Evolutionary conservation across 1,140 invertebrate genomes (phyloP).

Genomic region (Planococcus citri): DNA sequence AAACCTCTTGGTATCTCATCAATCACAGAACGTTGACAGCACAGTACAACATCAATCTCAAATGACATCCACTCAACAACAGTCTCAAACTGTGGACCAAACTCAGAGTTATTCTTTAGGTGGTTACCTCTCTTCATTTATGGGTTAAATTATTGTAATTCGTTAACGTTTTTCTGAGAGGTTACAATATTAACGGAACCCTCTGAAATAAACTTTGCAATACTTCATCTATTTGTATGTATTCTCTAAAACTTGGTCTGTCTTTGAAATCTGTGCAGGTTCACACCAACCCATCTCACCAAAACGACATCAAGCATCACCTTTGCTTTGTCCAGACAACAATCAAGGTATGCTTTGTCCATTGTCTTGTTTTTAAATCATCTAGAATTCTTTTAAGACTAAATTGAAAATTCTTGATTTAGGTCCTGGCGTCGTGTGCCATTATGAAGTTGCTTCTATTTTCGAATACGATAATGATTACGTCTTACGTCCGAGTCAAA

Average conservation of each 20-base stretch:
- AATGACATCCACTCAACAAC: neutral
- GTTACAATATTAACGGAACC: too few relatives aligned
- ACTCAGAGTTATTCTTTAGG: neutral
- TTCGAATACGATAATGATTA: neutral
- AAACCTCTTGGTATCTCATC: neutral
- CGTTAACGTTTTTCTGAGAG: too few relatives aligned
- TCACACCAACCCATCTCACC: neutral
- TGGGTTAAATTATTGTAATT: neutral
- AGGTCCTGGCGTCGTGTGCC: constrained; percentile 3
- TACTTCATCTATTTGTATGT: too few relatives aligned
- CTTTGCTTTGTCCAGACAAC: neutral
- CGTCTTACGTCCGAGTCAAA: neutral
- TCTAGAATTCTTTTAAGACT: neutral
- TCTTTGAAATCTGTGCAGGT: too few relatives aligned
- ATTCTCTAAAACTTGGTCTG: too few relatives aligned
- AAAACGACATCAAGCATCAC: neutral
- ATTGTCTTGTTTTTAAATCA: neutral
- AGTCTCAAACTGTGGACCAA: neutral
- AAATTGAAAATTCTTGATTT: neutral
- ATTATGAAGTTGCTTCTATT: neutral
- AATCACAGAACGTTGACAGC: neutral
- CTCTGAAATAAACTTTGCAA: too few relatives aligned
- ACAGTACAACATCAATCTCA: neutral
- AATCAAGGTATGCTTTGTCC: neutral
- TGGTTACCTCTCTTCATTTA: neutral